Base-by-base conservation (phyloP, 2,888 invertebrate genomes). In the Ophonus ardosiacus region DNA sequence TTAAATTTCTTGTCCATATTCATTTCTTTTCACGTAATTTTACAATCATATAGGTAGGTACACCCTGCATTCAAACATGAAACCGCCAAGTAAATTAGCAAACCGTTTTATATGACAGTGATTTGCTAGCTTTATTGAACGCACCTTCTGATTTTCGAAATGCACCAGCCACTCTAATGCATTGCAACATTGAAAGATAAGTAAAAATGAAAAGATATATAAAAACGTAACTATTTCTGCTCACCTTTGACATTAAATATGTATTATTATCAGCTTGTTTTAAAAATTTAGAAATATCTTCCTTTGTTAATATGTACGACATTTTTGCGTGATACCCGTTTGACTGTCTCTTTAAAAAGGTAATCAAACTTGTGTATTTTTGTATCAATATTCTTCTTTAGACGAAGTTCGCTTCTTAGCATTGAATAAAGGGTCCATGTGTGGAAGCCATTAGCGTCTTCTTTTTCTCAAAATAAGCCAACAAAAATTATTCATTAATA, bases 201-300 rank as follows among this genome's bases (percentile, higher is more conserved):
- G 59, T 59, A 59, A 7, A n/a, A 6, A 15, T 59, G 4, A 59
- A 59, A 15, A 59, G 17, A 38, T 15, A 24, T 83, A 51, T 51
- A 13, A n/a, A n/a, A n/a, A n/a, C n/a, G n/a, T n/a, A n/a, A n/a
- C n/a, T n/a, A n/a, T n/a, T n/a, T n/a, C n/a, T n/a, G n/a, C n/a
- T n/a, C n/a, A n/a, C n/a, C 43, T 84, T 84, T 78, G 84, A 76
- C 13, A 83, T 10, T 78, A 84, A 63, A 78, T 78, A 84, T 24
- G 31, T 61, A 8, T 76, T 63, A 21, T 84, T 63, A 6, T 84
- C 84, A 84, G 78, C 51, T 15, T 76, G 63, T 78, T 7, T 84
- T 63, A 84, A 40, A 51, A 84, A 84, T 7, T 38, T 76, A 1
- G 24, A 21, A 8, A 71, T 31, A 71, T 71, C 31, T 7, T 71